phyloP scores from a whole-genome alignment of 2,888 invertebrate species.

The Rotaria macrura region DNA sequence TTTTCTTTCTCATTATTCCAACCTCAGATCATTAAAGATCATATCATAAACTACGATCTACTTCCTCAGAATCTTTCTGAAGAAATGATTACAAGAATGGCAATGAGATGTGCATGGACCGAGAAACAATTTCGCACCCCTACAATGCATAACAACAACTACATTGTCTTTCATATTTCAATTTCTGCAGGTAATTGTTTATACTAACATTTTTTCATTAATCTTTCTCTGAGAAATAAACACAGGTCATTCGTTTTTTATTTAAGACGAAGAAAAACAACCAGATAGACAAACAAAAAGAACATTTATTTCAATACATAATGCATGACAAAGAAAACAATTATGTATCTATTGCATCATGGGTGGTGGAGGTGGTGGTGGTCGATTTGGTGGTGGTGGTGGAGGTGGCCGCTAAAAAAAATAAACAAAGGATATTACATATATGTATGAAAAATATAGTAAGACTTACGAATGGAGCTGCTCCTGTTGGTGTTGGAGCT shows the following conservation, averaged over 20 bases:
- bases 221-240: neutral
- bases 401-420: constrained; percentile 34
- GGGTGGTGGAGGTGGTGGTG: constrained; percentile 27
- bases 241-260: constrained; percentile 4
- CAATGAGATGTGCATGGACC: too few species aligned
- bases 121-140: too few species aligned
- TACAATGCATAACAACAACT: too few species aligned
- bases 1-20: too few species aligned
- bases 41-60: too few species aligned
- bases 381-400: constrained; percentile 35
- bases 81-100: too few species aligned
- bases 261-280: neutral
- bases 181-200: too few species aligned
- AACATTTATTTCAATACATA: neutral
- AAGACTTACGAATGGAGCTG: constrained; percentile 27
- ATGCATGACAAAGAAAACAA: neutral
- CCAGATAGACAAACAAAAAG: neutral
- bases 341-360: neutral
- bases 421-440: neutral
- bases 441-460: neutral
- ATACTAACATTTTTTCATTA: neutral
- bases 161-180: too few species aligned
- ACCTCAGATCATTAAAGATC: too few species aligned
- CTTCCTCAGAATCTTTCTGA: too few species aligned
- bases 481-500: constrained; percentile 35